Evolutionary conservation across 2,113 vertebrate genomes (phyloP).

Genomic region (Bufo gargarizans): DNA sequence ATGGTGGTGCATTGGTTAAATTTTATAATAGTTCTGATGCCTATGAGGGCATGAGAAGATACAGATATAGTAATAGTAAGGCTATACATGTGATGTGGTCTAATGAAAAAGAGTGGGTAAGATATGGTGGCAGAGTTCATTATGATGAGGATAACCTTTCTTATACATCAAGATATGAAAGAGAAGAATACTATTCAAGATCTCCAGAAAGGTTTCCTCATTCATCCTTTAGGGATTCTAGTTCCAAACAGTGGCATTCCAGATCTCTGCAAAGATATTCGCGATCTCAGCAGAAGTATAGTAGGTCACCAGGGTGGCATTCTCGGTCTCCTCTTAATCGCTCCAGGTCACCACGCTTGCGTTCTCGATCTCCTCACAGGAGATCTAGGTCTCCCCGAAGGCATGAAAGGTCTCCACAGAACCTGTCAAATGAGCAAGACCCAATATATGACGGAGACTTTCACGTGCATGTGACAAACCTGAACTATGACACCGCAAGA

Average conservation of each 20-base stretch:
- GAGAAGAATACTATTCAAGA: not conserved
- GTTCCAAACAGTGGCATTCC: not conserved
- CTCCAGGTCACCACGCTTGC: not conserved
- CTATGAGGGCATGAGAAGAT: not conserved
- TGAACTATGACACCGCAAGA: not conserved
- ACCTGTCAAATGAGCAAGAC: not conserved
- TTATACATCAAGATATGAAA: not conserved
- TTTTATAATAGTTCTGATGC: conserved; percentile 82
- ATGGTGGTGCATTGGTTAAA: conserved; percentile 84
- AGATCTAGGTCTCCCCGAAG: not conserved
- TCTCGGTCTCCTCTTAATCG: not conserved
- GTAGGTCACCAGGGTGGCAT: conserved; percentile 41
- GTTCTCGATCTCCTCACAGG: not conserved
- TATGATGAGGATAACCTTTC: not conserved
- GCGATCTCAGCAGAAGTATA: not conserved
- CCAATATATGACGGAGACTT: not conserved
- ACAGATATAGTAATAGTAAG: conserved; percentile 1
- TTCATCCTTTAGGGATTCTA: not conserved
- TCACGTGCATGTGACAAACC: not conserved
- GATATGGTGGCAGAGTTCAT: not conserved
- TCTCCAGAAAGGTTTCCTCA: not conserved
- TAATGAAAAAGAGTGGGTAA: not conserved
- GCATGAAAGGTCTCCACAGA: not conserved
- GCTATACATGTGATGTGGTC: not conserved
- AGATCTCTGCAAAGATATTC: not conserved